A percentile compares a stretch with the other conserved stretches of the same genome.
phyloP scores from a whole-genome alignment of 2,797 vertebrate genomes.

The Chlorospingus semifuscus region DNA sequence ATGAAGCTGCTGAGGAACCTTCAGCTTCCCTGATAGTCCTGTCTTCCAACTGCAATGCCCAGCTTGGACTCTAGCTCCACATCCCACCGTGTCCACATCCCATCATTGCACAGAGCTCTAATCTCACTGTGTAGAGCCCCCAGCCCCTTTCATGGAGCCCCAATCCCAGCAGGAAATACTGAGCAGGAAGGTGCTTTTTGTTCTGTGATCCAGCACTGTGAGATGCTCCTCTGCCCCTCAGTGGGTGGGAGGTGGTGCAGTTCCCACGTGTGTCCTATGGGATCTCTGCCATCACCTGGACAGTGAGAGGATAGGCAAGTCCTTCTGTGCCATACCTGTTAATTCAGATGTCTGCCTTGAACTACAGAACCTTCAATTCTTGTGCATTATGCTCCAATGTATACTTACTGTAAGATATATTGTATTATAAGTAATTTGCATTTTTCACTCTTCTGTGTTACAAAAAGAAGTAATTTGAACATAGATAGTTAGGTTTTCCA shows the following conservation, averaged over 20 bases:
- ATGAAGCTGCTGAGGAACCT: neutral
- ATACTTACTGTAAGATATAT: neutral
- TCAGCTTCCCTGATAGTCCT: neutral
- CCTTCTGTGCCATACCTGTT: neutral
- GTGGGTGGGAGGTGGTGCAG: neutral
- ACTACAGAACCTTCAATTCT: neutral
- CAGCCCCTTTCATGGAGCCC: rapidly evolving
- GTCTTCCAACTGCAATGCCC: neutral
- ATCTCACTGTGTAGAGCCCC: no score
- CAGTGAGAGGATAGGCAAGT: neutral
- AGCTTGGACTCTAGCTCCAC: neutral
- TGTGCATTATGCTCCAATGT: neutral
- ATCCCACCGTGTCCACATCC: no score
- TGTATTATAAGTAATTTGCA: neutral
- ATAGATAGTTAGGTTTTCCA: neutral
- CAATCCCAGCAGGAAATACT: rapidly evolving
- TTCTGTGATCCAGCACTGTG: rapidly evolving
- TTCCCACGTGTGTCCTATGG: neutral
- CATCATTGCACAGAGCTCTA: neutral
- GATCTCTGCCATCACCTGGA: neutral
- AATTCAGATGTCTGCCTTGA: neutral
- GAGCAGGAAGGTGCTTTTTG: neutral
- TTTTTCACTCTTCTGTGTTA: neutral
- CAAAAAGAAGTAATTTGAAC: neutral
- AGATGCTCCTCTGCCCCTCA: rapidly evolving